These are phyloP conservation scores for Mystacornis crossleyi DNA, from an alignment of 2,113 vertebrate genomes.

Conservation along the genomic window DNA sequence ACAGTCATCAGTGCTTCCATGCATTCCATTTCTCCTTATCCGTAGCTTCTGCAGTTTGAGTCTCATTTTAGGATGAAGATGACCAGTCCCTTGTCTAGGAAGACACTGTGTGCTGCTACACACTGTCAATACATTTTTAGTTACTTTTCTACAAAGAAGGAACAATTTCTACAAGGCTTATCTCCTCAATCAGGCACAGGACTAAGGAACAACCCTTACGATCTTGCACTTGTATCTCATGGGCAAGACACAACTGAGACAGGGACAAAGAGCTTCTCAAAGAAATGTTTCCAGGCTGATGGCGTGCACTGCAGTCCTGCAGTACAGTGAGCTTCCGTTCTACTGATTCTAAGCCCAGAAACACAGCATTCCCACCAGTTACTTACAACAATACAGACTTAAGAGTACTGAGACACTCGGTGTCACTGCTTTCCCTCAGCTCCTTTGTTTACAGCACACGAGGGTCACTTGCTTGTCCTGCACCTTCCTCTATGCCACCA, in stretches of 20 bases:
- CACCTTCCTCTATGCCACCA: not conserved
- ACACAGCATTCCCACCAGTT: rapidly evolving
- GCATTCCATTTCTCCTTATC: not conserved
- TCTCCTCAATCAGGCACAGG: not conserved
- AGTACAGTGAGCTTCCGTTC: not conserved
- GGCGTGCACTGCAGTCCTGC: not conserved
- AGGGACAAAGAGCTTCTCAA: not conserved
- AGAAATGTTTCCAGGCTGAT: not conserved
- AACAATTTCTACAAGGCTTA: not conserved
- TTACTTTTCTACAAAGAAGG: not conserved
- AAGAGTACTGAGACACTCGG: not conserved
- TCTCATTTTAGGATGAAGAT: not conserved
- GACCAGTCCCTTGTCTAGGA: not conserved
- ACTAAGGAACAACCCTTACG: not conserved
- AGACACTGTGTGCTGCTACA: not conserved
- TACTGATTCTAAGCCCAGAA: not conserved
- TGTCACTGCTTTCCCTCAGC: not conserved
- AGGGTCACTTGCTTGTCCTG: not conserved
- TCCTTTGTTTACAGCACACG: not conserved
- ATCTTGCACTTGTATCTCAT: not conserved
- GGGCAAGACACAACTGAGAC: not conserved
- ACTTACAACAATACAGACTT: not conserved
- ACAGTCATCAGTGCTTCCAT: not conserved
- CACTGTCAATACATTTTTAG: not conserved
- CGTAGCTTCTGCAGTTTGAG: not conserved